Percentiles rank a stretch among this genome's conserved stretches.
Evolutionary conservation across 2,888 invertebrate genomes (phyloP).

Genomic region (Meliscaeva auricollis): DNA sequence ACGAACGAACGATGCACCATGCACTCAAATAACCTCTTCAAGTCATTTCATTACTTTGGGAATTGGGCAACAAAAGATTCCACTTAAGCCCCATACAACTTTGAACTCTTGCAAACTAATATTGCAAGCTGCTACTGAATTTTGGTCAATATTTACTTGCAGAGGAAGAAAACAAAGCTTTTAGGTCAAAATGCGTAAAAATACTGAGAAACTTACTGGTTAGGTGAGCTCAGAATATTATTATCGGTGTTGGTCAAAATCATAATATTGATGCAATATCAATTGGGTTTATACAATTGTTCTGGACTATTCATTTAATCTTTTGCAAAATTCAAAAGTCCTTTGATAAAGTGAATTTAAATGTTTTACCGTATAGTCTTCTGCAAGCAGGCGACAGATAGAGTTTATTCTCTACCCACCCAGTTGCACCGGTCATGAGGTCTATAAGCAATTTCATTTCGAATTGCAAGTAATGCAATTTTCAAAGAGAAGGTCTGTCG

Average conservation of each 20-base stretch:
- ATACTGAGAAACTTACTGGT: too few relatives aligned
- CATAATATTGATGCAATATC: too few relatives aligned
- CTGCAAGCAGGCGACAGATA: background rate
- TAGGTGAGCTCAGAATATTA: too few relatives aligned
- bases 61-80: conserved; percentile 18
- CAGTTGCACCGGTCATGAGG: background rate
- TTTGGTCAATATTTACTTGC: background rate
- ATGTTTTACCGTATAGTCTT: too few relatives aligned
- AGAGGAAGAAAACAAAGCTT: background rate
- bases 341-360: too few relatives aligned
- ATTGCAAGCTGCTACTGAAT: background rate
- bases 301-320: too few relatives aligned
- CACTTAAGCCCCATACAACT: background rate
- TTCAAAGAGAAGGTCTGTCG: conserved; percentile 35
- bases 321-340: too few relatives aligned
- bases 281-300: too few relatives aligned
- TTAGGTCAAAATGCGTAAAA: background rate
- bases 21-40: conserved; percentile 11
- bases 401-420: background rate
- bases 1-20: conserved; percentile 7
- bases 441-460: conserved; percentile 16
- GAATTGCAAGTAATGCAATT: conserved; percentile 45
- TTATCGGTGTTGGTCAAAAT: too few relatives aligned
- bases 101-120: conserved; percentile 9
- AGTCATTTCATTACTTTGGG: background rate